Evolutionary conservation across 2,797 vertebrate genomes (phyloP), one percentile per base, ranked within the genome.

Genomic region (Falco biarmicus): DNA sequence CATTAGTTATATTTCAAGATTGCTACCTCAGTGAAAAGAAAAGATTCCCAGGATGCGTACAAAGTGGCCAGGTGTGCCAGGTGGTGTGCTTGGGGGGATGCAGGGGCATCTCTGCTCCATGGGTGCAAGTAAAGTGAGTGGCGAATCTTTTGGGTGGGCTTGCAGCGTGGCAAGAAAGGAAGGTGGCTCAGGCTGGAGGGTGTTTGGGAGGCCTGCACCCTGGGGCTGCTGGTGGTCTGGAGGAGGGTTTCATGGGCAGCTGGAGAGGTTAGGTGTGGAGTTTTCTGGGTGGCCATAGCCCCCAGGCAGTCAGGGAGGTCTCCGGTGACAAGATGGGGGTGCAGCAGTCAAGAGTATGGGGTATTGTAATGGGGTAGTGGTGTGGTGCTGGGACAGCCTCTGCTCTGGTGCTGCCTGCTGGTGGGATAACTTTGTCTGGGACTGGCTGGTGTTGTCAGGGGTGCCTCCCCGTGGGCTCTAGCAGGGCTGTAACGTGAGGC

Each of bases 11-110:
- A 48, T 89, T 71, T 74, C 21, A 56, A 34, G 43, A 17, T 43
- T 43, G 8, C 41, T 43, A 8, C 48, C 21, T 85, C 43, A 17
- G 68, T 63, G 53, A n/a, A 75, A 75, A 31, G 12, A n/a, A 15
- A 20, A 51, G 71, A n/a, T 54, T 77, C 26, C 21, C 26, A 21
- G 31, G 34, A 57, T 0, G 2, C 6, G 0, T 24, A 6, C 0
- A 6, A 31, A 65, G 37, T 0, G 1, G 13, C 53, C 1, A 0
- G 15, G 7, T 65, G 43, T 73, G 73, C 41, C 0, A 1, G 9
- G 37, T 1, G 1, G 7, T 22, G 29, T 31, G 8, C 0, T 69
- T 0, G 0, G 17, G 4, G 19, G 26, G 3, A 3, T n/a, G 5
- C 3, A 3, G 11, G 37, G 31, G 3, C 21, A 47, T 18, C 59